phyloP scores from a whole-genome alignment of 2,113 vertebrate genomes.

The Thamnophis sirtalis region DNA sequence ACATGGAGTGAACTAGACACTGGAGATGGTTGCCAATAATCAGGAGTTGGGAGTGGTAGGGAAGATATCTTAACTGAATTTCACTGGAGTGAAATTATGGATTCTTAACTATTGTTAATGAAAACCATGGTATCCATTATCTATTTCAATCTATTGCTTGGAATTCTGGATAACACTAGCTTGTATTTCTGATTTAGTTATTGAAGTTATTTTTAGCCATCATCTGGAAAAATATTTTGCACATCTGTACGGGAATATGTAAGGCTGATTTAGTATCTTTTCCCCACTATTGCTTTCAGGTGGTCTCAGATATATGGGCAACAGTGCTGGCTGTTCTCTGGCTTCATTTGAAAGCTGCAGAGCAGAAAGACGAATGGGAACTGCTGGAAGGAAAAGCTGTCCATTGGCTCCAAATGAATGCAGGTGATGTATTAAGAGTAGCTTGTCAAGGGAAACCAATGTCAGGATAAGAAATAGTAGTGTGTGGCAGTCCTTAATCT shows the following conservation, averaged over 20 bases:
- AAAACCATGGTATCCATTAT: not conserved
- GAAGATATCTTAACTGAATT: not conserved
- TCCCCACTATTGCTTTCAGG: not conserved
- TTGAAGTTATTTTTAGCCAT: not conserved
- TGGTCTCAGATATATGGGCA: constrained; percentile 61
- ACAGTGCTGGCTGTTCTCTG: constrained; percentile 79
- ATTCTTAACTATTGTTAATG: not conserved
- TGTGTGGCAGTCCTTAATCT: not conserved
- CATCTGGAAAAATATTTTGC: not conserved
- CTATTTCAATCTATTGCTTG: not conserved
- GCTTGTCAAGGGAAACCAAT: too few relatives aligned
- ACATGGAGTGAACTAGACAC: not conserved
- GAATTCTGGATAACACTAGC: not conserved
- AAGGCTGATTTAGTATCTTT: not conserved
- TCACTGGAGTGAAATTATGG: not conserved
- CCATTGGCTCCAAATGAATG: constrained; percentile 49
- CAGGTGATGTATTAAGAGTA: constrained; percentile 32
- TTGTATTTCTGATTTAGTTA: not conserved
- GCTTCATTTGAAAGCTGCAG: constrained; percentile 68
- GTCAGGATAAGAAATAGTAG: not conserved
- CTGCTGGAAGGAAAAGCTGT: constrained; percentile 72
- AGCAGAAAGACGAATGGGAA: constrained; percentile 70
- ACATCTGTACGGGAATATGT: not conserved
- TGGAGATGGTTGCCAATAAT: not conserved
- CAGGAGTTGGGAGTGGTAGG: not conserved